A percentile compares a stretch with the other conserved stretches of the same genome.
phyloP scores from a whole-genome alignment of 2,113 vertebrate species.

The Cisticola juncidis region DNA sequence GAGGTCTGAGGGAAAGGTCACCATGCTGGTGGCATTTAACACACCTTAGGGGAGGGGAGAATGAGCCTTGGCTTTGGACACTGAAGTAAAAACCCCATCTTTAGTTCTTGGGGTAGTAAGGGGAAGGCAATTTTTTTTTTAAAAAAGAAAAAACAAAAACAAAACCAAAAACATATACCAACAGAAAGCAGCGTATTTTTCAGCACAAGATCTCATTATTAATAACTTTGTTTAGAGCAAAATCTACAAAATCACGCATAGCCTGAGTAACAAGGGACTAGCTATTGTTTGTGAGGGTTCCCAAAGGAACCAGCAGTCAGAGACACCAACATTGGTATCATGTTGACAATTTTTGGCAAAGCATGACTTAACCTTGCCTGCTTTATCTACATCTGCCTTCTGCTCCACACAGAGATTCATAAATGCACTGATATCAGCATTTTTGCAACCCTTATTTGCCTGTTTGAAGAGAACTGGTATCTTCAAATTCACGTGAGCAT shows the following conservation, averaged over 20 bases:
- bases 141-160: too few species aligned
- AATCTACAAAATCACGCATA: neutral
- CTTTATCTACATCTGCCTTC: neutral
- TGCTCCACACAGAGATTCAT: neutral
- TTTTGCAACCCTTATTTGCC: neutral
- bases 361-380: neutral
- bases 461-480: neutral
- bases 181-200: neutral
- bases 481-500: neutral
- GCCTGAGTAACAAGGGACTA: neutral
- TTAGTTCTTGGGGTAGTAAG: neutral
- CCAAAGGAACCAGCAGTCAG: neutral
- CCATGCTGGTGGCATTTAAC: neutral
- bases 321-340: neutral
- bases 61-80: neutral
- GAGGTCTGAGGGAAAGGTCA: neutral
- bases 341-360: neutral
- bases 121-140: neutral
- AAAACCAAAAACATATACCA: neutral
- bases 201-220: neutral
- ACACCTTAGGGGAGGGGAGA: neutral
- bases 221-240: conserved; percentile 7
- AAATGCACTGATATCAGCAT: neutral
- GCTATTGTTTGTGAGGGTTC: neutral
- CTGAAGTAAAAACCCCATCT: neutral